phyloP scores from a whole-genome alignment of 1,140 invertebrate genomes.

The Helicorthomorpha holstii region DNA sequence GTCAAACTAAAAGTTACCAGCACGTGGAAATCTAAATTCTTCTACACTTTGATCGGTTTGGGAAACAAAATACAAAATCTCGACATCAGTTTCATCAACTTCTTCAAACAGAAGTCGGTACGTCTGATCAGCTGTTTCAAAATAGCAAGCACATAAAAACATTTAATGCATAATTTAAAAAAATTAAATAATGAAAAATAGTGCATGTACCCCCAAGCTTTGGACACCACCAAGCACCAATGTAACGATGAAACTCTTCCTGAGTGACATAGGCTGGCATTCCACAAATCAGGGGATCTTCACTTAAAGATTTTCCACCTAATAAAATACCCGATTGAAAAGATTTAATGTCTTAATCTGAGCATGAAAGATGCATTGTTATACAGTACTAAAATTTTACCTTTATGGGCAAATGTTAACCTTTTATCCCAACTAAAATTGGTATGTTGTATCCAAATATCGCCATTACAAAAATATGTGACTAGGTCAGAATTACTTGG shows the following conservation, averaged over 20 bases:
- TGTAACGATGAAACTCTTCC: constrained; percentile 92
- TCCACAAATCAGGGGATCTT: constrained; percentile 75
- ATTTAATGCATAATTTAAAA: background rate
- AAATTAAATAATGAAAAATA: background rate
- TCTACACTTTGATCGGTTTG: constrained; percentile 59
- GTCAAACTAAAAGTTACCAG: constrained; percentile 33
- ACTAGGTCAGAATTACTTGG: constrained; percentile 69
- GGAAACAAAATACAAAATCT: constrained; percentile 71
- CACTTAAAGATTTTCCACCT: constrained; percentile 36
- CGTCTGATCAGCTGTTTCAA: constrained; percentile 34
- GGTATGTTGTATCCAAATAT: constrained; percentile 69
- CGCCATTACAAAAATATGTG: constrained; percentile 74
- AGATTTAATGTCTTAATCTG: too few relatives aligned
- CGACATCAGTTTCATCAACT: constrained; percentile 86
- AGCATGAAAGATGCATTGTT: too few relatives aligned
- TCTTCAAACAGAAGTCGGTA: constrained; percentile 91
- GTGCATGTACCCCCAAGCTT: constrained; percentile 33
- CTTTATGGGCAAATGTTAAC: constrained; percentile 66
- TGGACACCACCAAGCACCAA: constrained; percentile 96
- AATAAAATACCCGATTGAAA: too few relatives aligned
- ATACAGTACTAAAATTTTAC: too few relatives aligned
- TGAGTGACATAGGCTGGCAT: constrained; percentile 94
- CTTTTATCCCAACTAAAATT: constrained; percentile 30
- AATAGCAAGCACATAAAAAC: background rate
- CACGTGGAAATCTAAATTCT: constrained; percentile 80